Base-by-base conservation (phyloP, 1,140 invertebrate genomes). In the Monochamus saltuarius region DNA sequence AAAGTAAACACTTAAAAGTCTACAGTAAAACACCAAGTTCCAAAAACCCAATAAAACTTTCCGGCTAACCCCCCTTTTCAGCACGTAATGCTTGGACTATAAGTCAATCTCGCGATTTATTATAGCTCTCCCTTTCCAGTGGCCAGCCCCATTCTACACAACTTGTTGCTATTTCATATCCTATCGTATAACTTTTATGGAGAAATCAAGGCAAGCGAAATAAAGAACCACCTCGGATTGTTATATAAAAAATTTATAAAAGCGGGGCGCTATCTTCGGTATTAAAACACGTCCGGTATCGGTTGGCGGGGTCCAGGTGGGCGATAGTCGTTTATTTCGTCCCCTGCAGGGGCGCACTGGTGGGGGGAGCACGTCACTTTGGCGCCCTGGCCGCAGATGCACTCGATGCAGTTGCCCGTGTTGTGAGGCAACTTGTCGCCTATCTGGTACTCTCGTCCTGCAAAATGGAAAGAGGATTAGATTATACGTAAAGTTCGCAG, bases 391-490 rank as follows among this genome's bases (percentile, higher is more conserved):
- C 83, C 84, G 66, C 86, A 88, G 65, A 83, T 81, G 72, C 86
- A 88, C 74, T 87, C 84, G 59, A 87, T 77, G 72, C 86, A 88
- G 66, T 87, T 87, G 55, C 85, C 86, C 47, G 85, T 86, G 59
- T 85, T 83, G 62, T 86, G 83, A 4, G 85, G 85, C 46, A 88
- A 76, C 55, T 80, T 78, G 64, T 85, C 84, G 9, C 85, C 86
- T 47, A 85, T 78, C 63, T 79, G 79, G 70, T 87, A 87, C 68
- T 83, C 79, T 47, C 80, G 81, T 50, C 85, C 85, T 87, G 74
- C 1, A 70, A 71, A 53, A 59, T 47, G 54, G 56, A 38, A 36
- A 17, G 40, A 7, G 8, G 40, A 55, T 22, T 50, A 29, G 22
- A 29, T 29, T 29, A n/a, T n/a, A n/a, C n/a, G n/a, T n/a, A n/a